phyloP scores from a whole-genome alignment of 2,797 vertebrate species.

The Gobio occitaniae region DNA sequence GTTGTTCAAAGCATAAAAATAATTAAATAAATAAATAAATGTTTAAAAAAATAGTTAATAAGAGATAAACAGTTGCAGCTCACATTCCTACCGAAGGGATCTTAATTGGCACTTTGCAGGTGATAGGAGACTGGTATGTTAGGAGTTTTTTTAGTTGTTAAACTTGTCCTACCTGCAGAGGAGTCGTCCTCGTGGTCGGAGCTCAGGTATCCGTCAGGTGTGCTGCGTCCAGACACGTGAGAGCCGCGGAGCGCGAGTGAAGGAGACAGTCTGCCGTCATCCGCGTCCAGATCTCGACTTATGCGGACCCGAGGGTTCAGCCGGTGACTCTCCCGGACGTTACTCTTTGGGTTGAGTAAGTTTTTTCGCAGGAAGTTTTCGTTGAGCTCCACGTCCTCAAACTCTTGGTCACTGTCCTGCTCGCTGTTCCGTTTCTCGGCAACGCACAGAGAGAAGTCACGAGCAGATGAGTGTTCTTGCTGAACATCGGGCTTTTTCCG shows the following conservation, averaged over 20 bases:
- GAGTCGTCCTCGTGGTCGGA: constrained; percentile 89
- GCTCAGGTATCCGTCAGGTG: constrained; percentile 88
- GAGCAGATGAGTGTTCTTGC: constrained; percentile 28
- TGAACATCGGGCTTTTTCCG: constrained; percentile 60
- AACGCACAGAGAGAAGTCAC: constrained; percentile 31
- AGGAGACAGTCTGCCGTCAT: constrained; percentile 79
- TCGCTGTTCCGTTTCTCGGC: constrained; percentile 56
- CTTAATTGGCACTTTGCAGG: no score
- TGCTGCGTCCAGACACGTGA: constrained; percentile 80
- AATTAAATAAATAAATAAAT: no score
- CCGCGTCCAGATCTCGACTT: constrained; percentile 81
- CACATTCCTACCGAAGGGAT: background rate
- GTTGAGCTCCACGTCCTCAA: constrained; percentile 83
- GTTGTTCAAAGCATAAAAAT: no score
- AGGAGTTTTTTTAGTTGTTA: background rate
- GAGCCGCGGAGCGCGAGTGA: constrained; percentile 66
- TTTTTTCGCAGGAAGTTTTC: constrained; percentile 82
- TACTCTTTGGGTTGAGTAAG: constrained; percentile 73
- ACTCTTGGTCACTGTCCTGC: constrained; percentile 80
- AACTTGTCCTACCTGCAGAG: constrained; percentile 78
- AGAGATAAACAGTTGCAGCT: background rate
- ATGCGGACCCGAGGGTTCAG: constrained; percentile 63
- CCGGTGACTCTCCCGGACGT: constrained; percentile 59
- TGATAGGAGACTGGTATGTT: background rate
- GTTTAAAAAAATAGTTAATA: no score